phyloP scores from a whole-genome alignment of 1,140 invertebrate species.

The Tetramorium alpestre region DNA sequence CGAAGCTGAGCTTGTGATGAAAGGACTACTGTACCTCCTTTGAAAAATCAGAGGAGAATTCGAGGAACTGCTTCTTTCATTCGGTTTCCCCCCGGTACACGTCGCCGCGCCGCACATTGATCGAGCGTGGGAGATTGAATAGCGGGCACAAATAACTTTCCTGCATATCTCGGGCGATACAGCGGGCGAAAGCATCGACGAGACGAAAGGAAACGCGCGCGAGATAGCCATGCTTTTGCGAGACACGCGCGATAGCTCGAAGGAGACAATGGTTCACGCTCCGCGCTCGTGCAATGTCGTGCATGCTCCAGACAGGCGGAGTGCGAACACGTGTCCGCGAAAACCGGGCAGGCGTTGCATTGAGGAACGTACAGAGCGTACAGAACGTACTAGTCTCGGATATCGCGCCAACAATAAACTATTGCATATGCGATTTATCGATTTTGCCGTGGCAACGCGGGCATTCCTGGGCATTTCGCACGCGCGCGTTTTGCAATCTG shows the following conservation, averaged over 20 bases:
- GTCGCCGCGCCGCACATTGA: not conserved
- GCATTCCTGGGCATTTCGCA: not conserved
- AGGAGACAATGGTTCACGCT: slow-evolving; percentile 10
- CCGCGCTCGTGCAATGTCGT: not conserved
- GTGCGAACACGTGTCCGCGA: slow-evolving; percentile 15
- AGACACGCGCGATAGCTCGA: slow-evolving; percentile 37
- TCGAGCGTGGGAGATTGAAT: slow-evolving; percentile 40
- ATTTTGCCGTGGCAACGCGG: not conserved
- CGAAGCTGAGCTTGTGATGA: not conserved
- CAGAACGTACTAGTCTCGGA: not conserved
- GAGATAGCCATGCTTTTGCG: slow-evolving; percentile 14
- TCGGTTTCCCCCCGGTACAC: not conserved
- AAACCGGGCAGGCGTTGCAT: not conserved
- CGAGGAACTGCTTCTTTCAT: not conserved
- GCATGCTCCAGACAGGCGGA: not conserved
- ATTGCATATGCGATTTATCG: slow-evolving; percentile 43
- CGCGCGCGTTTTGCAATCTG: not conserved
- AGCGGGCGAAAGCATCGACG: slow-evolving; percentile 21
- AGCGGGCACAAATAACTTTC: slow-evolving; percentile 23
- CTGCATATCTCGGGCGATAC: slow-evolving; percentile 38
- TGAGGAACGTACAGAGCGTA: not conserved
- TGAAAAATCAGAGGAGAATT: slow-evolving; percentile 4
- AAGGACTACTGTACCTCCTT: not conserved
- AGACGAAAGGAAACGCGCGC: slow-evolving; percentile 24
- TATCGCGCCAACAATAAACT: slow-evolving; percentile 39